Evolutionary conservation across 1,140 invertebrate genomes (phyloP).

Genomic region (Aphidius gifuensis): DNA sequence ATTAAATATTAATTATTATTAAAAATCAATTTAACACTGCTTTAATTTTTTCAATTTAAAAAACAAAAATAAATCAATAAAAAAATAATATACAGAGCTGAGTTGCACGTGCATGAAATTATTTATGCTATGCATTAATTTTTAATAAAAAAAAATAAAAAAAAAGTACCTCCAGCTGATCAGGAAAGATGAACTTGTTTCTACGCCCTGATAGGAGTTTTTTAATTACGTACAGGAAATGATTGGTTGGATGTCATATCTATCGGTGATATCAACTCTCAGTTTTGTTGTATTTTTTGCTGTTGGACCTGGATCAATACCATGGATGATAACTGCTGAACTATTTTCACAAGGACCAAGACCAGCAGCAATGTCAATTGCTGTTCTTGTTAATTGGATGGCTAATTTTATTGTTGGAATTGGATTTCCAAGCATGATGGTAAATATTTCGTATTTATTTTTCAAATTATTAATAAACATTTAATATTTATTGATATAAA

Average conservation of each 20-base stretch:
- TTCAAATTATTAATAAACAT: neutral
- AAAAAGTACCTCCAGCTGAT: constrained; percentile 52
- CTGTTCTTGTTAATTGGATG: constrained; percentile 97
- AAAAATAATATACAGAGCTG: too few relatives aligned
- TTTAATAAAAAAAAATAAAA: too few relatives aligned
- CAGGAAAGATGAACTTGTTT: constrained; percentile 54
- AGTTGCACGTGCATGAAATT: neutral
- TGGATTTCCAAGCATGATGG: constrained; percentile 90
- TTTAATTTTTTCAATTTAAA: too few relatives aligned
- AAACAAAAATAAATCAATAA: too few relatives aligned
- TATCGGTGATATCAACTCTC: constrained; percentile 89
- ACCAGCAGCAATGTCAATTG: constrained; percentile 96
- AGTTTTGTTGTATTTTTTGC: constrained; percentile 97
- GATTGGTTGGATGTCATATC: constrained; percentile 96
- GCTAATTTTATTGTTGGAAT: constrained; percentile 97
- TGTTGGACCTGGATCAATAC: constrained; percentile 93
- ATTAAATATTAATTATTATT: too few relatives aligned
- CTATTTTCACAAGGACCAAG: constrained; percentile 95
- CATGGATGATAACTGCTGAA: constrained; percentile 99
- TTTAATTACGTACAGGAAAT: constrained; percentile 95
- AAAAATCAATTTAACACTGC: too few relatives aligned
- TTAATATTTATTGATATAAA: too few relatives aligned
- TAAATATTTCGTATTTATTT: constrained; percentile 41
- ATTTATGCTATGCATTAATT: too few relatives aligned
- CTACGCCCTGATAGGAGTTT: constrained; percentile 78